phyloP scores from a whole-genome alignment of 1,140 invertebrate genomes.

The Cyclina sinensis region DNA sequence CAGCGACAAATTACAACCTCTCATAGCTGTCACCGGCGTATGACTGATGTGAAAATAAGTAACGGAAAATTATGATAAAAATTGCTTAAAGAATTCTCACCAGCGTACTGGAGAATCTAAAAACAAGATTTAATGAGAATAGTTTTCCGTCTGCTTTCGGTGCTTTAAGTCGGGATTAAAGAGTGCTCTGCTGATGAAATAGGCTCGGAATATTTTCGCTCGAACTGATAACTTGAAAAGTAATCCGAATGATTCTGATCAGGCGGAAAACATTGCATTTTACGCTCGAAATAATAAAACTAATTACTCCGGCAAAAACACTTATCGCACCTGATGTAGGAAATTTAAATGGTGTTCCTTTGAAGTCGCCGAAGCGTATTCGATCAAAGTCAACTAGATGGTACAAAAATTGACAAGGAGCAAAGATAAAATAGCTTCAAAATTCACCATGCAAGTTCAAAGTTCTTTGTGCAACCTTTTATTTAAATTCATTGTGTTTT shows the following conservation, averaged over 20 bases:
- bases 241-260: constrained; percentile 48
- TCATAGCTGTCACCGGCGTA: neutral
- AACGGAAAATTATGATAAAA: constrained; percentile 29
- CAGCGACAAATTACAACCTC: neutral
- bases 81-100: neutral
- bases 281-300: constrained; percentile 38
- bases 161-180: neutral
- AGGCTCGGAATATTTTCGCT: constrained; percentile 32
- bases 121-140: neutral
- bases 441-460: neutral
- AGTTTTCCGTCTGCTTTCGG: neutral
- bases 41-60: constrained; percentile 30
- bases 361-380: neutral
- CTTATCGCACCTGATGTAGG: constrained; percentile 36
- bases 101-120: neutral
- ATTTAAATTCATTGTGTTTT: neutral
- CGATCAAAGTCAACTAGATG: constrained; percentile 15
- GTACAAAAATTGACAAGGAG: neutral
- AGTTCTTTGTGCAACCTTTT: neutral
- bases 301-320: constrained; percentile 37
- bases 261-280: constrained; percentile 49
- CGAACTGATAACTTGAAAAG: constrained; percentile 45
- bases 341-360: constrained; percentile 8
- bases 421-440: neutral
- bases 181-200: constrained; percentile 16